Evolutionary conservation across 2,113 vertebrate species (phyloP).

Genomic region (Sceloporus tristichus): DNA sequence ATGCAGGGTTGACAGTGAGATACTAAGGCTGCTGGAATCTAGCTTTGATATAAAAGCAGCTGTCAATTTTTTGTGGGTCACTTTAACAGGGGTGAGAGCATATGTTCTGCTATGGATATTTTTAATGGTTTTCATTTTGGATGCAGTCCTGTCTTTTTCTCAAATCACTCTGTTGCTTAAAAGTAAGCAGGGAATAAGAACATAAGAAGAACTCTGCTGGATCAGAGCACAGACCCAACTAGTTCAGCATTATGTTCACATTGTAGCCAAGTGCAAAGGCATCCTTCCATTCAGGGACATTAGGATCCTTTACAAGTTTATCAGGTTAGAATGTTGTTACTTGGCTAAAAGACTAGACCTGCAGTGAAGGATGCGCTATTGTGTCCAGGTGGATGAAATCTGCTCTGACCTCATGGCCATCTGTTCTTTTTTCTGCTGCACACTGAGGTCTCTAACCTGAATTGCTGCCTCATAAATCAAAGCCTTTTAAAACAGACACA

Average conservation of each 20-base stretch:
- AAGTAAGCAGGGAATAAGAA: background rate
- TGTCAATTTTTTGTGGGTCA: background rate
- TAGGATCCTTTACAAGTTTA: background rate
- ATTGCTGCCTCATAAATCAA: background rate
- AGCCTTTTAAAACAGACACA: background rate
- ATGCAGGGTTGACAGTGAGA: background rate
- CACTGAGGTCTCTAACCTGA: background rate
- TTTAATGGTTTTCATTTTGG: background rate
- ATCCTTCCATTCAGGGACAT: background rate
- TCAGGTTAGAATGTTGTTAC: background rate
- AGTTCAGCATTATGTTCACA: background rate
- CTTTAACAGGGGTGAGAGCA: background rate
- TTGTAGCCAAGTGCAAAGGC: background rate
- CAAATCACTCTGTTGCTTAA: background rate
- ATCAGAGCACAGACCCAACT: background rate
- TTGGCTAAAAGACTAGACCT: background rate
- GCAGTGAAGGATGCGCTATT: background rate
- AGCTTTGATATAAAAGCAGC: background rate
- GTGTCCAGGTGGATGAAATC: background rate
- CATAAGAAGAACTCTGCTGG: background rate
- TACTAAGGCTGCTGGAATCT: background rate
- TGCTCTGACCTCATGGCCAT: conserved; percentile 6
- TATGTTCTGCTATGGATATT: background rate
- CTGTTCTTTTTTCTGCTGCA: conserved; percentile 8
- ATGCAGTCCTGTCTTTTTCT: background rate